Conservation (phyloP, 2,888 invertebrate genomes). For the Xanthia icteritia region DNA sequence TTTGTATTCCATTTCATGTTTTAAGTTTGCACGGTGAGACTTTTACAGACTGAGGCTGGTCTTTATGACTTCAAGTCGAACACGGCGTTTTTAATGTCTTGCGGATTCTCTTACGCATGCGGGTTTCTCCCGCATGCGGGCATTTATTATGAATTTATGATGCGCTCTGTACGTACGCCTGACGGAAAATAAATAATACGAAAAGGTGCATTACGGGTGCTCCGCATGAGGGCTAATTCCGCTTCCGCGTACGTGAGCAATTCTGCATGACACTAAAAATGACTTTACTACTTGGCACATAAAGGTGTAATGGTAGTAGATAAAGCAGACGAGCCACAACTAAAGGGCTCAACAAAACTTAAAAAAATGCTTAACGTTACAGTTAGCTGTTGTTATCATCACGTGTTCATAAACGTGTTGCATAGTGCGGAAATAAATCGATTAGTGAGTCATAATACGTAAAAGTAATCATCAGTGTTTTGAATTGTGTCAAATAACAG, state of each 20-base stretch:
- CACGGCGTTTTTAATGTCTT: not conserved
- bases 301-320: not conserved
- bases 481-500: not conserved
- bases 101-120: not conserved
- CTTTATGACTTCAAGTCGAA: too few relatives aligned
- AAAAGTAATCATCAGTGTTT: not conserved
- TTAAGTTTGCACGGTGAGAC: too few relatives aligned
- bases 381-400: too few relatives aligned
- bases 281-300: not conserved
- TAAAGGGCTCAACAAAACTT: not conserved
- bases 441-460: constrained; percentile 1
- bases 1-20: too few relatives aligned
- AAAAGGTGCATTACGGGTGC: not conserved
- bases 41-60: too few relatives aligned
- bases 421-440: not conserved
- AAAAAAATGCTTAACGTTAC: not conserved
- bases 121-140: not conserved
- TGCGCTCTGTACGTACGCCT: not conserved
- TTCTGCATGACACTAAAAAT: not conserved
- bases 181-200: not conserved
- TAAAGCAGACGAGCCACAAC: not conserved
- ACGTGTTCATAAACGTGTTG: not conserved
- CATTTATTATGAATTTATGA: not conserved
- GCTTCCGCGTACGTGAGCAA: not conserved
- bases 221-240: not conserved